Percentiles rank a stretch among this genome's conserved stretches.
Conservation (phyloP, 2,888 invertebrate genomes). For the Prosopocoilus inquinatus region DNA sequence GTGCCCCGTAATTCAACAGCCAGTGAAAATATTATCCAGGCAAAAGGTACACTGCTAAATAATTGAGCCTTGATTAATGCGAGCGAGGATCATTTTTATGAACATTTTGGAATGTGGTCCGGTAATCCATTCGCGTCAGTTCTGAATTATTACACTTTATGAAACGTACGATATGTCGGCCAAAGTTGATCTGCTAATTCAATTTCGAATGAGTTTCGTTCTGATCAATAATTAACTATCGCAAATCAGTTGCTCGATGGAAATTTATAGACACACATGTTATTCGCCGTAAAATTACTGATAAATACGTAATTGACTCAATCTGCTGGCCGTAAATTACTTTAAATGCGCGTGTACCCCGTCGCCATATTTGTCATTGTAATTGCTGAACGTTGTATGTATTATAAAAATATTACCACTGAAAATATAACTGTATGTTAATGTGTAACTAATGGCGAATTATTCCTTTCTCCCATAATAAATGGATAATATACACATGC, state of each 20-base stretch:
- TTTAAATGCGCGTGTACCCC: conserved; percentile 10
- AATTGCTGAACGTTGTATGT: conserved; percentile 9
- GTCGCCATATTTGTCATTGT: conserved; percentile 14
- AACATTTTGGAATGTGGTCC: not conserved
- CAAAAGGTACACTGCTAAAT: conserved; percentile 1
- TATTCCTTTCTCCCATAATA: not conserved
- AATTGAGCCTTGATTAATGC: conserved; percentile 8
- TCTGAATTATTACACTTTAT: conserved; percentile 10
- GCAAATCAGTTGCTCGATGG: conserved; percentile 24
- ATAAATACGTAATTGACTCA: conserved; percentile 15
- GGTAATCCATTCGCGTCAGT: not conserved
- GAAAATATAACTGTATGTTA: not conserved
- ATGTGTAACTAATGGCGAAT: not conserved
- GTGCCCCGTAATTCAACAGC: no score
- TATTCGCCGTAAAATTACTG: conserved; percentile 15
- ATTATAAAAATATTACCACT: conserved; percentile 2
- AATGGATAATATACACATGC: not conserved
- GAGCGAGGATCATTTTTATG: not conserved
- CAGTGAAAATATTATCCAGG: no score
- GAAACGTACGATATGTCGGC: conserved; percentile 7
- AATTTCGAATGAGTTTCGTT: conserved; percentile 22
- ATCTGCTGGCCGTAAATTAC: conserved; percentile 12
- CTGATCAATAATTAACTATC: conserved; percentile 23
- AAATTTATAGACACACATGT: conserved; percentile 22
- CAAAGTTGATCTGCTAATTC: conserved; percentile 15